Evolutionary conservation across 2,797 vertebrate species (phyloP), one percentile per base, ranked within the genome.

Genomic region (Chrysocyon brachyurus): DNA sequence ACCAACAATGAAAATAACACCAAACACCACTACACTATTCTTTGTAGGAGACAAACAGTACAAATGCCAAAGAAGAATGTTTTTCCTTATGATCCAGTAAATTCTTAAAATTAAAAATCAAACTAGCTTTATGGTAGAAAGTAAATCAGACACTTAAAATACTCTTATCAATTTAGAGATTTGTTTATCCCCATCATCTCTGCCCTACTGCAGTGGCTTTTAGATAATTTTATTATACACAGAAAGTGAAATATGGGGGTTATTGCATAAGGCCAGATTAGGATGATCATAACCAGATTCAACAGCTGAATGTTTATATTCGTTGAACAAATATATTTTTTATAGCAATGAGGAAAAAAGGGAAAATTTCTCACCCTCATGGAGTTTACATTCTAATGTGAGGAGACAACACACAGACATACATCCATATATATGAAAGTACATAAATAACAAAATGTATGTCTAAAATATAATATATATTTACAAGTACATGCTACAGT

Each of bases 1-100:
- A 97, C 92, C 79, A 98, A 98, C 96, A 98, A 96, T 97, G 98
- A 98, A 98, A 98, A 96, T 95, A 98, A 98, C 96, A 97, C 94
- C 97, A 97, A 98, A 97, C 87, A 59, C 36, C 95, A 98, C 91
- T 90, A 79, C 70, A 95, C 96, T 64, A 82, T 78, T 93, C 87
- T 88, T 96, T 19, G 24, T 28, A 92, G 87, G 56, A 96, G 72
- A 96, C 31, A 91, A 90, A 97, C 1, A 31, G n/a, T 33, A 70
- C 70, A 0, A 61, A 77, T 40, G 66, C 36, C 0, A 0, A 52
- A 83, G 64, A 97, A 91, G 84, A 85, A 12, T 83, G 33, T 19
- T 92, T 66, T 87, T 56, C 14, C 33, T 49, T 63, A n/a, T 49
- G 5, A 92, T 12, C 70, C 40, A 46, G 46, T 33, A 77, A 66